phyloP scores from a whole-genome alignment of 2,113 vertebrate species.

The Ammodytes dubius region DNA sequence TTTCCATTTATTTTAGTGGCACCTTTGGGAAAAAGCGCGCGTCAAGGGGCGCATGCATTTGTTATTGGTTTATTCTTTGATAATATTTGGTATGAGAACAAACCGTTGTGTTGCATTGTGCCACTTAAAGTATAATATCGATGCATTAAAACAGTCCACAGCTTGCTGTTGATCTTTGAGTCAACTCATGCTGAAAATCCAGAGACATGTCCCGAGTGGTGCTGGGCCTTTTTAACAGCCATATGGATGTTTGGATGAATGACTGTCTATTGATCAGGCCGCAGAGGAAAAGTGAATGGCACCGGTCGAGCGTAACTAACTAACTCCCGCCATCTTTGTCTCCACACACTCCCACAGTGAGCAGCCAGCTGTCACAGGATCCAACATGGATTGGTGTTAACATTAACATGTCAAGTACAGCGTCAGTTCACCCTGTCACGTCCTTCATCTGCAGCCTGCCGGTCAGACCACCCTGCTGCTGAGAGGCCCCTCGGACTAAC shows the following conservation, averaged over 20 bases:
- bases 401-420: constrained; percentile 41
- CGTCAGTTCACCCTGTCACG: constrained; percentile 34
- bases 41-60: background rate
- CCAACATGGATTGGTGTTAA: constrained; percentile 41
- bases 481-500: constrained; percentile 6
- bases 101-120: background rate
- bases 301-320: constrained; percentile 41
- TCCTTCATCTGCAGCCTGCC: constrained; percentile 45
- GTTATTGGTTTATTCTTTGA: background rate
- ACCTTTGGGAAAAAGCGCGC: too few relatives aligned
- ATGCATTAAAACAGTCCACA: background rate
- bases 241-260: constrained; percentile 19
- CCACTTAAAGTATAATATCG: background rate
- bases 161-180: background rate
- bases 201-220: background rate
- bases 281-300: constrained; percentile 33
- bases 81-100: background rate
- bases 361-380: constrained; percentile 42
- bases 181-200: constrained; percentile 28
- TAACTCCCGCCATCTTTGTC: constrained; percentile 30
- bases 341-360: constrained; percentile 3
- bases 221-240: constrained; percentile 31
- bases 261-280: constrained; percentile 41
- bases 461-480: constrained; percentile 17
- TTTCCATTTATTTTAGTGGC: too few relatives aligned